Evolutionary conservation across 2,797 vertebrate species (phyloP), one percentile per base, ranked within the genome.

Genomic region (Loriculus beryllinus): DNA sequence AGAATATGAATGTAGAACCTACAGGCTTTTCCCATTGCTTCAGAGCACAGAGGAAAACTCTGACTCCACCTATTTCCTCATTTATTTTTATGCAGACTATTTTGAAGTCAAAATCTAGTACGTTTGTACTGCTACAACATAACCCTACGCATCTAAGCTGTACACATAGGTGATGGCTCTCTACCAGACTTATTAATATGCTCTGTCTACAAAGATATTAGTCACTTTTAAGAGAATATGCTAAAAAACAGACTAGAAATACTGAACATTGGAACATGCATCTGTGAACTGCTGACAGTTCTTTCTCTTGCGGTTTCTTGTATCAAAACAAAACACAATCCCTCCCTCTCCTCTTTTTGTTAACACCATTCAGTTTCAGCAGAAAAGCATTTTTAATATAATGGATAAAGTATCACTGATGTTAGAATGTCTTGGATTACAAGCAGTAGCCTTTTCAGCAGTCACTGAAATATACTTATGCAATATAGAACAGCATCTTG

Each of bases 151-250:
- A 26, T 81, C 25, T 60, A 12, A 67, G 49, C 62, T 20, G 7
- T 57, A 47, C 6, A 56, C 5, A 16, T 0, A 52, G 43, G 54
- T 40, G 26, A 28, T 9, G 8, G 28, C n/a, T 85, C 0, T 0
- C 23, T 65, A 39, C 8, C 25, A 69, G 49, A 59, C 59, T 59
- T 56, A 79, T 79, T 69, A 64, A 16, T 40, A 47, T 14, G 6
- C 7, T 85, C 78, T 88, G 10, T 16, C 33, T 47, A 37, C 20
- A 88, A 51, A 37, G 25, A 33, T n/a, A 25, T 6, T 19, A 71
- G 20, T n/a, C 37, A 74, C 29, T 74, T 62, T 13, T 12, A 52
- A 67, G 26, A 81, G 14, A 78, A 69, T 9, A 12, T 69, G 40
- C 21, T 63, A 63, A 83, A 91, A 91, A 84, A 5, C 40, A 71